Conservation (phyloP, 1,140 invertebrate species). For the Alviniconcha marisindica region DNA sequence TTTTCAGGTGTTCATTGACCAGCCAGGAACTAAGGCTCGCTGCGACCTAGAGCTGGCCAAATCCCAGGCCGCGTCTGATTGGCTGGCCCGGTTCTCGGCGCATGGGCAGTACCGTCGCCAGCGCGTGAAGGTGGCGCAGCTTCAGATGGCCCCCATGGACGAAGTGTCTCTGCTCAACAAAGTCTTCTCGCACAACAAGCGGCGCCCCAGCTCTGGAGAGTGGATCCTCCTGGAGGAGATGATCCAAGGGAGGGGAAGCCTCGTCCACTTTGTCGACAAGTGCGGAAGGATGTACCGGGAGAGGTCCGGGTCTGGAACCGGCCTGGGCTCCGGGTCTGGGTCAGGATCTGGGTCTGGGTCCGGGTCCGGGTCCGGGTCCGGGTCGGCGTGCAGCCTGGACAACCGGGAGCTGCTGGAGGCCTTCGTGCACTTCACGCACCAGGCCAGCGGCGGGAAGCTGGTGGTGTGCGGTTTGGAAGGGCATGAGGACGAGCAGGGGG, state of each 20-base stretch:
- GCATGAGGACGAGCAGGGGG: conserved; percentile 23
- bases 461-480: conserved; percentile 51
- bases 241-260: conserved; percentile 1
- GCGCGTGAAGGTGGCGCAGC: conserved; percentile 13
- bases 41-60: conserved; percentile 25
- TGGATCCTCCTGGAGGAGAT: conserved; percentile 48
- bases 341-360: background rate
- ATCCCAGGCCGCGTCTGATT: background rate
- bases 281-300: conserved; percentile 24
- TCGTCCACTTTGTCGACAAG: conserved; percentile 35
- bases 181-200: conserved; percentile 35
- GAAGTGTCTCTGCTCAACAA: conserved; percentile 46
- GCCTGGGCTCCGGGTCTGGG: background rate
- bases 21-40: background rate
- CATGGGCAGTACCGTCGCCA: background rate
- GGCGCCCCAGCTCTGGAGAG: conserved; percentile 35
- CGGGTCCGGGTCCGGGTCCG: background rate
- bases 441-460: conserved; percentile 37
- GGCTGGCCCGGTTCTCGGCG: background rate
- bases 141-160: conserved; percentile 46
- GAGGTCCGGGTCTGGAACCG: conserved; percentile 6
- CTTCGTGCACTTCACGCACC: conserved; percentile 48
- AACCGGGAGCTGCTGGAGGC: conserved; percentile 36
- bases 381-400: conserved; percentile 13
- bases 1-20: conserved; percentile 30